Base-by-base conservation (phyloP, 2,797 vertebrate genomes). In the Furcifer pardalis region DNA sequence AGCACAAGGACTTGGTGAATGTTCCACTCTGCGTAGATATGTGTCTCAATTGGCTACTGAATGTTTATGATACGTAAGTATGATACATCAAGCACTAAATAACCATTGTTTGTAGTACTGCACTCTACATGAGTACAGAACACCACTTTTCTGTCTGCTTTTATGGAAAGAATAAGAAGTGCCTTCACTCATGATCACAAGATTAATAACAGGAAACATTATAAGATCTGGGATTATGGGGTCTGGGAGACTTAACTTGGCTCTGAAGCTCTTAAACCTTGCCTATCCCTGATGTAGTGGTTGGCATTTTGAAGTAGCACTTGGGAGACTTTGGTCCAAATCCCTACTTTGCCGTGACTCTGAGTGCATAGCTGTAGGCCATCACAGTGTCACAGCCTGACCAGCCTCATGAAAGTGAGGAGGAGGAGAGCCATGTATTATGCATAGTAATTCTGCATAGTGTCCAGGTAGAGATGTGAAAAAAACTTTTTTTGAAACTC, bases 1-100 rank as follows among this genome's bases (percentile, higher is more conserved):
- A 98, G 90, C 97, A 99, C 93, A 98, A 97, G 91, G 97, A 99
- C 90, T 95, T 99, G 95, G 98, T 98, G 91, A 99, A 98, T 1
- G 97, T 99, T 71, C 98, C 98, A 0, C 97, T 99, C 89, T 98
- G 98, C 35, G 97, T 98, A 1, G 98, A 99, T 94, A 99, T 99
- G 98, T 98, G 97, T 94, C 98, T 99, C 92, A 99, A 99, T 95
- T 99, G 98, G 98, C 94, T 99, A 73, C 98, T 99, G 88, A 99
- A 99, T 1, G 98, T 99, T 13, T 99, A 98, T 82, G 98, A 99
- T 92, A 98, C 97, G 98, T 99, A 97, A 87, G 98, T 96, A 79
- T 15, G n/a, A 69, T n/a, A 40, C 77, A 5, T 23, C 40, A 37
- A 32, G 4, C 13, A 19, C 23, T 74, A 30, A 65, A 21, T 27